phyloP scores from a whole-genome alignment of 2,113 vertebrate species.

The Alosa alosa region DNA sequence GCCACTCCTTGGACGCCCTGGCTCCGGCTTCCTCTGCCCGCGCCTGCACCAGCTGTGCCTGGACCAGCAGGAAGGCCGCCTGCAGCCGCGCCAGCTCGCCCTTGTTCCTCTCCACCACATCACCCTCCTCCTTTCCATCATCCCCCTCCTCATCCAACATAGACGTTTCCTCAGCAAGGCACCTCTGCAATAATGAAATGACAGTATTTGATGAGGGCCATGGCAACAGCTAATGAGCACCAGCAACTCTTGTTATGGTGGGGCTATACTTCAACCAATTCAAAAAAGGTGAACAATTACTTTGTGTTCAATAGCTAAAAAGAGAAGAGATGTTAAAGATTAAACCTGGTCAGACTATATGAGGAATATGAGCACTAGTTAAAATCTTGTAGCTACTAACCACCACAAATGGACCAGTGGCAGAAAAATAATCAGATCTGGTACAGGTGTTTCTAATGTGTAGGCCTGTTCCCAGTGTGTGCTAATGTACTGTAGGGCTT shows the following conservation, averaged over 20 bases:
- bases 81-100: conserved; percentile 80
- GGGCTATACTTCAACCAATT: conserved; percentile 24
- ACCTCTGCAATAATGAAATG: conserved; percentile 56
- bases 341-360: conserved; percentile 61
- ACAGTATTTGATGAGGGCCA: conserved; percentile 66
- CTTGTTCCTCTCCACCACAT: conserved; percentile 59
- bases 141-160: neutral
- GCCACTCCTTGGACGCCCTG: conserved; percentile 72
- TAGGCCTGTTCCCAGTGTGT: neutral
- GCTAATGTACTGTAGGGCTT: neutral
- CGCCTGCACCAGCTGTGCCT: conserved; percentile 78
- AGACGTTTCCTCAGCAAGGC: conserved; percentile 53
- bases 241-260: conserved; percentile 27
- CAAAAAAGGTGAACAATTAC: conserved; percentile 70
- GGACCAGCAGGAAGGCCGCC: conserved; percentile 75
- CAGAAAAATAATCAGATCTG: too few relatives aligned
- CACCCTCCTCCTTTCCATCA: neutral
- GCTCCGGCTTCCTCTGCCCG: conserved; percentile 72
- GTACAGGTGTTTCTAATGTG: neutral
- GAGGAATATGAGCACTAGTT: conserved; percentile 76
- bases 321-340: too few relatives aligned
- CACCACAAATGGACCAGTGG: too few relatives aligned
- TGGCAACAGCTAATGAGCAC: conserved; percentile 73
- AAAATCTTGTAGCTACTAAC: neutral
- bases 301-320: too few relatives aligned